Evolutionary conservation across 2,113 vertebrate species (phyloP), one percentile per base, ranked within the genome.

Genomic region (Lagenorhynchus albirostris): DNA sequence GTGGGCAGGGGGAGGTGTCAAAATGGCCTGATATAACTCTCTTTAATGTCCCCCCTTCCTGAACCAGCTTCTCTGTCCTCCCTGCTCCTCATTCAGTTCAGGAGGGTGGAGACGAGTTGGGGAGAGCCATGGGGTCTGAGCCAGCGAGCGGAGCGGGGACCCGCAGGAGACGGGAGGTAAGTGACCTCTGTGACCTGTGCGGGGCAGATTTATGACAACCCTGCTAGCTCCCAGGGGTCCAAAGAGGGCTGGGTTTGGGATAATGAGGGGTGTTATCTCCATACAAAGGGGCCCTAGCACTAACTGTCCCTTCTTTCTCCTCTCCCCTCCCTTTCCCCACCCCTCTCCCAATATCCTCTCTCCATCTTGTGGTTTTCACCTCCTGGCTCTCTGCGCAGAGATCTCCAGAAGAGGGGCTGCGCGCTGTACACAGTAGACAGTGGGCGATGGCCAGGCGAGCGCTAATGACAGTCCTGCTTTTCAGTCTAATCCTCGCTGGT

Each of bases 101-200:
- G 87, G 91, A 95, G 67, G 58, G 73, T 68, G 65, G 74, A 77
- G 62, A 74, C 62, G 38, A 33, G 89, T 38, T 7, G 26, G 58
- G 68, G n/a, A 70, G 55, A 65, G 18, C 41, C 20, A 3, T 70
- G 55, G 9, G 47, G 36, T 44, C 68, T 9, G 36, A 86, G 38
- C 13, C 1, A 44, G 53, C 17, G 3, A 38, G 55, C n/a, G 81
- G 38, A 77, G 91, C 90, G 91, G 70, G n/a, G 8, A 36, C 86
- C 60, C 17, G 58, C 44, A 29, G 33, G 82, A 95, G 55, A 25
- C 89, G 86, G 33, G 95, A 97, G 97, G 97, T 98, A 85, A 92
- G 97, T 83, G 79, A 31, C 2, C 12, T 38, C 20, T 53, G 33
- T 1, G 14, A 31, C 60, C 12, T 6, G 36, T 0, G 0, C 8